Base-by-base conservation (phyloP, 1,140 invertebrate species). In the Dreissena polymorpha region DNA sequence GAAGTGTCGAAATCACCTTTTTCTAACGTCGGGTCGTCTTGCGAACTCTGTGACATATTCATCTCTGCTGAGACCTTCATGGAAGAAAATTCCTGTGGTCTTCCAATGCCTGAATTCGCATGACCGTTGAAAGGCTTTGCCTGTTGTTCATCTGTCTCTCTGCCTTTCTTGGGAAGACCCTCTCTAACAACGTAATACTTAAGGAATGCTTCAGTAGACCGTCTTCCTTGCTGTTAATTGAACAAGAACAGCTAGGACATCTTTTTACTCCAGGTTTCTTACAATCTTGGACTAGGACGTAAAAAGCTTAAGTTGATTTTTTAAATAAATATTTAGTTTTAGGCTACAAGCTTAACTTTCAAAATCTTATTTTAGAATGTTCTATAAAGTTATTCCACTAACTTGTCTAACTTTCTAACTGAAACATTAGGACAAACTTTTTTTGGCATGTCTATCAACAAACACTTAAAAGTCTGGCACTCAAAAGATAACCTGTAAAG, bases 121-220 rank as follows among this genome's bases (percentile, higher is more conserved):
- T 14, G 51, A 57, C 21, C 60, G 14, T 73, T 8, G 25, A 57
- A 25, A 14, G 5, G 63, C 14, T 14, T 39, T 67, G 10, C 21
- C 0, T 21, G 39, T 25, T 7, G 68, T 51, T 79, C 25, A 2
- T 39, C 8, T 2, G 39, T 70, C 12, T 16, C 67, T 0, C 55
- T 21, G 7, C 1, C 13, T 73, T 75, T 83, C 0, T 53, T 14
- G n/a, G 71, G 71, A 39, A 72, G 80, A 16, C 68, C 16, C 18
- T 69, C 64, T 25, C 74, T 68, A 0, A 83, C 72, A 16, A 83
- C 80, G 53, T 75, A 83, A 50, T 83, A 83, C 8, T 65, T 60
- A 0, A 83, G 69, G 49, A 74, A 83, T 16, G 71, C 25, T 60
- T 83, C 80, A 2, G 80, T 68, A n/a, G 80, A 83, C 7, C 80